Evolutionary conservation across 2,797 vertebrate species (phyloP), one percentile per base, ranked within the genome.

Genomic region (Gymnopithys bicolor): DNA sequence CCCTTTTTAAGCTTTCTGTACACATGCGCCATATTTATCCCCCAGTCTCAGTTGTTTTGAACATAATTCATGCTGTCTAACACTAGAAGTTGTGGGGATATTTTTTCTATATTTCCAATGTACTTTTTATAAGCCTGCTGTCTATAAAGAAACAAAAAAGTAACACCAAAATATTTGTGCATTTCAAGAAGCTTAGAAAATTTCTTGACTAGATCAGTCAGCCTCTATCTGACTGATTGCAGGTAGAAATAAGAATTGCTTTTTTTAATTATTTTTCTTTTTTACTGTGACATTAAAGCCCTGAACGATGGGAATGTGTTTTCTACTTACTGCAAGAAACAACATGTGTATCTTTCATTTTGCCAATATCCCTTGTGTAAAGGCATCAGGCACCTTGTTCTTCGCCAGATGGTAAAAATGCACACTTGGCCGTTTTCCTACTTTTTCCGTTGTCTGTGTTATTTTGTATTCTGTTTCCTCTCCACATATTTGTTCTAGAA

Each of bases 401-500:
- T 92, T 83, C 63, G 59, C 73, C 93, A 94, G 81, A 80, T 91
- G 85, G 85, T 23, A 77, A 87, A 95, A 94, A 90, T 55, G 43
- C 19, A 46, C 25, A 82, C 88, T 92, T 94, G 89, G 88, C 43
- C 66, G 60, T 77, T 82, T 87, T 87, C 66, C 77, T 66, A 7
- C 11, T 23, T 81, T 88, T 77, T 53, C 39, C 10, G 51, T 73
- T 86, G 78, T 22, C n/a, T 68, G 37, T 63, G 33, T 83, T 92
- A 53, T 73, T 96, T 86, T 66, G 63, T 66, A 58, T 91, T 94
- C 78, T 88, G 24, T 83, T 94, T 89, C 43, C n/a, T 33, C 84
- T 92, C 93, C 80, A 53, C 82, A 92, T 94, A 79, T 94, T 96
- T 93, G 67, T 80, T 92, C 74, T 92, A 78, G 59, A 86, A 84